A percentile compares a stretch with the other conserved stretches of the same genome.
Evolutionary conservation across 30 jellyfish, hydroid and myxozoan genomes (phyloP).

Genomic region (Aurelia sp.): DNA sequence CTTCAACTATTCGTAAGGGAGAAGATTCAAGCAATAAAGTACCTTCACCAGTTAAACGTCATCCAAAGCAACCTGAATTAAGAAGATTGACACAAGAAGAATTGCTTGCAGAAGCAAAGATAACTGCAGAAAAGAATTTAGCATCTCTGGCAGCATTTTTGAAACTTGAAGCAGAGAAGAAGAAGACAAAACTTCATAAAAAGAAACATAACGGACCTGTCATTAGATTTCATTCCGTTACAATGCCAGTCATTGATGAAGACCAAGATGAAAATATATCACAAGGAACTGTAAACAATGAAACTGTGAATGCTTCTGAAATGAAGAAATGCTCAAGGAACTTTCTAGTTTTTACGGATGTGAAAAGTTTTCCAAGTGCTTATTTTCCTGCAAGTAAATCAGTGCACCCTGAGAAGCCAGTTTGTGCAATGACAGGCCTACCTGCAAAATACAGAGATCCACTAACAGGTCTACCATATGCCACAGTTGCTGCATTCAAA

Average conservation of each 20-base stretch:
- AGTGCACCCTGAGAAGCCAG: conserved; percentile 57
- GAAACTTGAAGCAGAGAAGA: conserved; percentile 97
- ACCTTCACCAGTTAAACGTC: conserved; percentile 35
- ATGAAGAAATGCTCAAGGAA: conserved; percentile 76
- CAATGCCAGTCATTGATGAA: conserved; percentile 86
- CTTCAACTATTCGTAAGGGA: conserved; percentile 69
- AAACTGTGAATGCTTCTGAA: background rate
- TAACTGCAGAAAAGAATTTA: conserved; percentile 84
- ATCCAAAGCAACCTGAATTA: conserved; percentile 79
- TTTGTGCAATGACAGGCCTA: conserved; percentile 83
- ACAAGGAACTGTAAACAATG: conserved; percentile 8
- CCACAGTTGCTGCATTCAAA: conserved; percentile 80
- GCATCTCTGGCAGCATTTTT: conserved; percentile 97
- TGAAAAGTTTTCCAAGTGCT: conserved; percentile 77
- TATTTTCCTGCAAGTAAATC: conserved; percentile 70
- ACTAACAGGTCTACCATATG: conserved; percentile 85
- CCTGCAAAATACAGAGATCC: conserved; percentile 95
- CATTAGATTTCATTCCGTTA: conserved; percentile 81
- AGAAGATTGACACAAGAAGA: conserved; percentile 95
- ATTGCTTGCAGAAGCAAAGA: conserved; percentile 93
- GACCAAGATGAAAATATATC: background rate
- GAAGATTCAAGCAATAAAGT: conserved; percentile 44
- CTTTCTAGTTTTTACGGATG: conserved; percentile 85
- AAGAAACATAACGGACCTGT: conserved; percentile 85
- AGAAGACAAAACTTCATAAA: conserved; percentile 83